Evolutionary conservation across 2,888 invertebrate species (phyloP), one percentile per base, ranked within the genome.

Genomic region (Diplazon laetatorius): DNA sequence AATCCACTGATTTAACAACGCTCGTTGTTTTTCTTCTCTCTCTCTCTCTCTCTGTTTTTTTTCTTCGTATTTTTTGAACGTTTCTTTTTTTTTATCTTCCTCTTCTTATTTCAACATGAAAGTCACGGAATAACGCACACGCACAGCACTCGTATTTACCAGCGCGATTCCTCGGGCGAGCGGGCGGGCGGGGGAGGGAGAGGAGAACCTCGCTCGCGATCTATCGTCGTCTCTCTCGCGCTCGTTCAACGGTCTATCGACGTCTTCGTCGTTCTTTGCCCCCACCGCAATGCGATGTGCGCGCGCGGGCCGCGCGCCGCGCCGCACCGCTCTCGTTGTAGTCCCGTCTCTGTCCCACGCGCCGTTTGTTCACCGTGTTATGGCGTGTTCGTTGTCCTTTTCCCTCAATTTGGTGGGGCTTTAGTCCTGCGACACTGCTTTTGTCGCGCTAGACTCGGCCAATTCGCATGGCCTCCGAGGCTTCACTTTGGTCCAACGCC

Each of bases 1-100:
- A 76, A 81, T 35, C 68, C 78, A 80, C 80, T 75, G 80, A 81
- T 80, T 80, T 76, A 68, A 73, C 80, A 30, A 30, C 30, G 4
- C 6, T 30, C 30, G 30, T 30, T 30, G 46, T 81, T 79, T 66
- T 70, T 42, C 10, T 42, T 30, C 6, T 30, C 6, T 30, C 30
- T 5, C 2, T 5, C 6, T 30, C 6, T 30, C 6, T 30, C 6
- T 30, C 6, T 30, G 4, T 30, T 6, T 30, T 5, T 42, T 12
- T 12, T n/a, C n/a, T n/a, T n/a, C 2, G n/a, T n/a, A n/a, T n/a
- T 30, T 30, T 30, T 30, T 30, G 4, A 30, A 30, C 2, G 2
- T 30, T 30, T 30, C 6, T 30, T 30, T 30, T 30, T 30, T 6
- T 30, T 6, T 30, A 30, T 42, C 2, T 12, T n/a, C n/a, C n/a